phyloP scores from a whole-genome alignment of 2,888 invertebrate genomes.

The Temnothorax rugatulus region DNA sequence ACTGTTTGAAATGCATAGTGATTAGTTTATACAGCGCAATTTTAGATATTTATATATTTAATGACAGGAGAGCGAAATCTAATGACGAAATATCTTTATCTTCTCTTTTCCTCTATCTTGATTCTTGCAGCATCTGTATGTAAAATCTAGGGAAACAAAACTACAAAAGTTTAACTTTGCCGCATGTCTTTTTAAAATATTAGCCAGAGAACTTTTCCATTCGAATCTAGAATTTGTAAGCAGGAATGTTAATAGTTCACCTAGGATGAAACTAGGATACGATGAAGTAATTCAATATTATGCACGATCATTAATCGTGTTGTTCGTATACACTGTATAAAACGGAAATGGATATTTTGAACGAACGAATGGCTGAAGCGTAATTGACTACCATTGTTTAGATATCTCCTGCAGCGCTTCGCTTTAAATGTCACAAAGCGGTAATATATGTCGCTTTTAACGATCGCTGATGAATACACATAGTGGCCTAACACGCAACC shows the following conservation, averaged over 20 bases:
- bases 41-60: neutral
- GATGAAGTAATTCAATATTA: conserved; percentile 50
- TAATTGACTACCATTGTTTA: conserved; percentile 54
- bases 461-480: conserved; percentile 14
- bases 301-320: conserved; percentile 39
- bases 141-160: neutral
- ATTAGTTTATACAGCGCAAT: neutral
- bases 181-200: neutral
- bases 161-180: neutral
- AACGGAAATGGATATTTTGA: conserved; percentile 53
- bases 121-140: neutral
- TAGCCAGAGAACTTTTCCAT: neutral
- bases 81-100: neutral
- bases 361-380: conserved; percentile 21
- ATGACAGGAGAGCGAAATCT: neutral
- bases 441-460: conserved; percentile 41
- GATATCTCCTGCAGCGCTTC: conserved; percentile 30
- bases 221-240: neutral
- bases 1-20: neutral
- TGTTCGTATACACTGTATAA: conserved; percentile 37
- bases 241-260: conserved; percentile 7
- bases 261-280: conserved; percentile 26
- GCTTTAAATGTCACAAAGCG: conserved; percentile 39
- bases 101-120: neutral
- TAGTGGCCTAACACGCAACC: neutral